A percentile compares a stretch with the other conserved stretches of the same genome.
Conservation (phyloP, 1,140 invertebrate genomes). For the Ips typographus region DNA sequence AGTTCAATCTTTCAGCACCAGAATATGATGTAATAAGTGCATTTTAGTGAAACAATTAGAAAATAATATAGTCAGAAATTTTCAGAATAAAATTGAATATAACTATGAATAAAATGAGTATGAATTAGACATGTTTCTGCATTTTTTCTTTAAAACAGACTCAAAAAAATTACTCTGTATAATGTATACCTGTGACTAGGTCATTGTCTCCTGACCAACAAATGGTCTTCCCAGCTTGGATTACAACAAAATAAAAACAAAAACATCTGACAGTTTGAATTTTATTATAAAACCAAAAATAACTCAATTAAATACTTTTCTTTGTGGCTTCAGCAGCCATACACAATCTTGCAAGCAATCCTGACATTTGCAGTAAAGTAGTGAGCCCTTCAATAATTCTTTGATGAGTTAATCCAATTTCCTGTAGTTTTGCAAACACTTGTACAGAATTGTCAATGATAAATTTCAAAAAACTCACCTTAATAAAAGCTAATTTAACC, state of each 20-base stretch:
- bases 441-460: neutral
- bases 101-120: too few relatives aligned
- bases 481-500: conserved; percentile 85
- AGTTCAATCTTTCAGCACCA: too few relatives aligned
- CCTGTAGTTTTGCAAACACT: conserved; percentile 56
- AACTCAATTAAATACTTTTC: conserved; percentile 6
- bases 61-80: too few relatives aligned
- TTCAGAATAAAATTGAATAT: too few relatives aligned
- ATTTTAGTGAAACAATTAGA: too few relatives aligned
- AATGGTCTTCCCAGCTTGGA: too few relatives aligned
- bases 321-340: conserved; percentile 25
- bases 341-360: conserved; percentile 83
- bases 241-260: neutral
- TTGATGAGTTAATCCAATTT: conserved; percentile 92
- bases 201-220: too few relatives aligned
- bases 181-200: too few relatives aligned
- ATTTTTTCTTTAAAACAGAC: too few relatives aligned
- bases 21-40: too few relatives aligned
- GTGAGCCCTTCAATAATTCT: conserved; percentile 86
- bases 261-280: neutral
- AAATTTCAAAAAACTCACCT: conserved; percentile 56
- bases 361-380: conserved; percentile 87
- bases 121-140: too few relatives aligned
- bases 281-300: neutral
- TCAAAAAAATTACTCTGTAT: too few relatives aligned